A percentile compares a stretch with the other conserved stretches of the same genome.
Evolutionary conservation across 2,888 invertebrate species (phyloP).

Genomic region (Ypsolopha sequella): DNA sequence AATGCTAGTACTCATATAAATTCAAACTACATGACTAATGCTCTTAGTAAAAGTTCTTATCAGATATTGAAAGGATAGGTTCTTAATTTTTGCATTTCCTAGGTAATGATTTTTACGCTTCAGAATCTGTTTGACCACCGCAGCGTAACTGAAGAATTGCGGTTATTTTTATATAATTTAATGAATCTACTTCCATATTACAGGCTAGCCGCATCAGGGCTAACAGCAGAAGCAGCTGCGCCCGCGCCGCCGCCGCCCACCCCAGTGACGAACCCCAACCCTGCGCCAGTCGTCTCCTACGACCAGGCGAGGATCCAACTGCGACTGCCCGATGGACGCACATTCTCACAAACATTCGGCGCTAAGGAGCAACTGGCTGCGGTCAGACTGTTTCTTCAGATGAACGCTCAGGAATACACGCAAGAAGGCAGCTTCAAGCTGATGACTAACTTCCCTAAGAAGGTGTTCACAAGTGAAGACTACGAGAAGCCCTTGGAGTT

Average conservation of each 20-base stretch:
- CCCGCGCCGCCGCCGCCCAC: conserved; percentile 22
- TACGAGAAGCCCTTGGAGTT: conserved; percentile 88
- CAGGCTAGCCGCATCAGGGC: conserved; percentile 46
- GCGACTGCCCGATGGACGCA: conserved; percentile 46
- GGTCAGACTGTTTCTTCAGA: conserved; percentile 85
- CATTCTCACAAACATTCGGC: conserved; percentile 62
- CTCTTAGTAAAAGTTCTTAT: too few relatives aligned
- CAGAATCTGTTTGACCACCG: too few relatives aligned
- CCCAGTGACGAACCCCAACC: conserved; percentile 19
- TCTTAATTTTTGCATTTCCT: too few relatives aligned
- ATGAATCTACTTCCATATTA: not conserved
- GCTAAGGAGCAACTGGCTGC: conserved; percentile 92
- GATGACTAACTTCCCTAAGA: conserved; percentile 93
- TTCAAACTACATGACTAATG: too few relatives aligned
- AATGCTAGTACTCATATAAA: too few relatives aligned
- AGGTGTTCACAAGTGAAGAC: conserved; percentile 87
- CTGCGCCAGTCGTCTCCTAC: conserved; percentile 35
- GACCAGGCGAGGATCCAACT: conserved; percentile 47
- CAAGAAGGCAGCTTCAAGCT: conserved; percentile 82
- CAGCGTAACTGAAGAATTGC: conserved; percentile 25
- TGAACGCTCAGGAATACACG: conserved; percentile 75
- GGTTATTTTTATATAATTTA: conserved; percentile 9
- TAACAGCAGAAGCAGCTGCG: conserved; percentile 27
- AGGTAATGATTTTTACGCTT: too few relatives aligned
- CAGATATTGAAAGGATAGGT: too few relatives aligned